These are phyloP conservation scores for Piliocolobus tephrosceles DNA, from an alignment of 2,113 vertebrate species.

Conservation along the genomic window DNA sequence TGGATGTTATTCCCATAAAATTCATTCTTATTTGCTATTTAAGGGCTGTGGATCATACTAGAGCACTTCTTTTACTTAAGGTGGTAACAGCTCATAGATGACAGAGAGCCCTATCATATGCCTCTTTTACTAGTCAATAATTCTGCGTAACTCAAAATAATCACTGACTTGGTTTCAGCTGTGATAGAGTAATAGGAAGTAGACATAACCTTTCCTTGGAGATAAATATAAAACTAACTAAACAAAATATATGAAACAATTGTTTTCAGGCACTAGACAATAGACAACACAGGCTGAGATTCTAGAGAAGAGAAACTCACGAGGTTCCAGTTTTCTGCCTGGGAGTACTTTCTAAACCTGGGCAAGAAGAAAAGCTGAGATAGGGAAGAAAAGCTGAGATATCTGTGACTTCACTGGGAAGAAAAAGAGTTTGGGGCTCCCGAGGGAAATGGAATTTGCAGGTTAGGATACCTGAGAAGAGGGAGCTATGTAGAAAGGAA, in stretches of 20 bases:
- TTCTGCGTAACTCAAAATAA: conserved; percentile 49
- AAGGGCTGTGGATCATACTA: neutral
- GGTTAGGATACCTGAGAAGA: neutral
- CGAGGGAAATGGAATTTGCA: neutral
- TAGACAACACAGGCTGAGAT: neutral
- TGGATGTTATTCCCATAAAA: neutral
- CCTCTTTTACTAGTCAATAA: neutral
- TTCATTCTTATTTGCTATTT: conserved; percentile 10
- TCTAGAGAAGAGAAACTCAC: neutral
- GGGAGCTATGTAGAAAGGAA: neutral
- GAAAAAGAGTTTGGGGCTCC: neutral
- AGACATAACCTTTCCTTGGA: neutral
- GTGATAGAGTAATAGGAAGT: neutral
- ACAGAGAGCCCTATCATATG: neutral
- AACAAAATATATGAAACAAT: neutral
- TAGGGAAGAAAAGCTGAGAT: neutral
- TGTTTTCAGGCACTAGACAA: neutral
- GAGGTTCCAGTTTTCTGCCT: neutral
- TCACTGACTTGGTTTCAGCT: neutral
- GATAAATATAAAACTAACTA: neutral
- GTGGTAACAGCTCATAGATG: neutral
- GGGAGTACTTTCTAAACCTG: neutral
- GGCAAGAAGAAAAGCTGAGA: neutral
- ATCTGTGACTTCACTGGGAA: neutral
- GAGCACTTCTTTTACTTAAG: neutral